These are phyloP conservation scores for Pheosia gnoma DNA, from an alignment of 2,888 invertebrate genomes.

Conservation along the genomic window DNA sequence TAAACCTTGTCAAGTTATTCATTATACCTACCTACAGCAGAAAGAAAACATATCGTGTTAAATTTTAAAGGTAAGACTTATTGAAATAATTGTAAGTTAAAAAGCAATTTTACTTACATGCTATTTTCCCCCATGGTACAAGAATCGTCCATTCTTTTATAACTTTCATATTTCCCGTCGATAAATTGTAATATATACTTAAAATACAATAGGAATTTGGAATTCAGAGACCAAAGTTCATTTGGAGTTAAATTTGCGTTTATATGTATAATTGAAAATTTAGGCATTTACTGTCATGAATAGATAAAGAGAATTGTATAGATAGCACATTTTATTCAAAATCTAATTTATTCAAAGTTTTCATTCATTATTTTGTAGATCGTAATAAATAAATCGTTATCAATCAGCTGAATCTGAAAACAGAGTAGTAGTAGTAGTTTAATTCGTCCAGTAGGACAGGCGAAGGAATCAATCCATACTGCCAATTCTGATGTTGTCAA, in stretches of 20 bases:
- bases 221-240: slow-evolving; percentile 9
- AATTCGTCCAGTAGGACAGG: no score
- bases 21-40: no score
- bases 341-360: background rate
- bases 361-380: background rate
- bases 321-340: background rate
- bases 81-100: background rate
- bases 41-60: no score
- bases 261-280: background rate
- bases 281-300: background rate
- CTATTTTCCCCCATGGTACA: slow-evolving; percentile 84
- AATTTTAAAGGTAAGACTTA: no score
- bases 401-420: background rate
- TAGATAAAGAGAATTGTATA: background rate
- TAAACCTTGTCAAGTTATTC: no score
- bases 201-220: background rate
- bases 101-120: slow-evolving; percentile 61
- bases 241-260: background rate
- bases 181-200: background rate
- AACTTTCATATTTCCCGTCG: slow-evolving; percentile 27
- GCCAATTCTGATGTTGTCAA: no score
- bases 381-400: no score
- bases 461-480: no score
- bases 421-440: no score
- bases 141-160: slow-evolving; percentile 58